Conservation (phyloP, 2,888 invertebrate genomes). For the Pyrgus malvae region DNA sequence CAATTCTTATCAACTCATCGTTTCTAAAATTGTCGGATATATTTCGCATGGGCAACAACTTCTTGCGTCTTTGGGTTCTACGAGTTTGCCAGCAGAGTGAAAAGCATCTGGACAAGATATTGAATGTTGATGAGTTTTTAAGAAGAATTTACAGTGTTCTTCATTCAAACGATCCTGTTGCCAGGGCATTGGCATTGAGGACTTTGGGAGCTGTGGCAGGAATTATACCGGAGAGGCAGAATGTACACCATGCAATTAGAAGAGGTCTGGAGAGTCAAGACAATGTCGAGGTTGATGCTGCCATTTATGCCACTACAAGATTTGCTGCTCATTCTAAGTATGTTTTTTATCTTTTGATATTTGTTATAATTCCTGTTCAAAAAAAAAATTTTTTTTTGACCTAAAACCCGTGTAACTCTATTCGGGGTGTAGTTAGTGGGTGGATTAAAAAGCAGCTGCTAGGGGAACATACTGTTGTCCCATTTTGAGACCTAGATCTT, state of each 20-base stretch:
- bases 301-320: conserved; percentile 96
- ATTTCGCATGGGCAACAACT: conserved; percentile 94
- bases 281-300: conserved; percentile 97
- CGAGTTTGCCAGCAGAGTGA: conserved; percentile 97
- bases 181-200: conserved; percentile 93
- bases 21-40: conserved; percentile 97
- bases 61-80: conserved; percentile 94
- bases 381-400: no score
- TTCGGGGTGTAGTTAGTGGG: no score
- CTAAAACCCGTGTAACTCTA: no score
- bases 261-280: conserved; percentile 96
- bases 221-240: conserved; percentile 95
- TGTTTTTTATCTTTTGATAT: conserved; percentile 37
- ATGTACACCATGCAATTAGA: conserved; percentile 97
- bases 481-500: no score
- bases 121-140: conserved; percentile 95
- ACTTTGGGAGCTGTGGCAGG: conserved; percentile 96
- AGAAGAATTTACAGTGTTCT: conserved; percentile 95
- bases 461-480: no score
- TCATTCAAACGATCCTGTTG: conserved; percentile 98
- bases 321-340: conserved; percentile 97
- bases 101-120: conserved; percentile 96
- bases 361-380: no score
- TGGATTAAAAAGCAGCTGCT: no score
- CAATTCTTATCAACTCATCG: conserved; percentile 97